Percentiles rank a stretch among this genome's conserved stretches.
These are phyloP conservation scores for Diorhabda elongata DNA, from an alignment of 1,140 invertebrate species.

Conservation along the genomic window DNA sequence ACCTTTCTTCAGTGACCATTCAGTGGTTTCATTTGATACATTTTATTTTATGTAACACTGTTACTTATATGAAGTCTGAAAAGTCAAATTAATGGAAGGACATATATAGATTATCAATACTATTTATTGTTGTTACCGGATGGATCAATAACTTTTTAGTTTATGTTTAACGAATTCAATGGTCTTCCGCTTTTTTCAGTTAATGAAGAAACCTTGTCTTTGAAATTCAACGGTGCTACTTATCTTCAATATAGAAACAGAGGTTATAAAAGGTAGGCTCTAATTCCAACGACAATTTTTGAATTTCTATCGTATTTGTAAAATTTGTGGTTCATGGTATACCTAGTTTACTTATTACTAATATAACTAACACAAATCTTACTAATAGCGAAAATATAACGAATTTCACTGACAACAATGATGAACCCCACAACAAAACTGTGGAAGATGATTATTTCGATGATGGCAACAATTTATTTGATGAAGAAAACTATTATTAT, in stretches of 20 bases:
- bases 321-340: not conserved
- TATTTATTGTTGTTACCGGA: too few relatives aligned
- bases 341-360: not conserved
- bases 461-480: constrained; percentile 25
- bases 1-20: too few relatives aligned
- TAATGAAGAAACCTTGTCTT: constrained; percentile 32
- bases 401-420: constrained; percentile 31
- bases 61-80: too few relatives aligned
- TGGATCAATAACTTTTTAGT: too few relatives aligned
- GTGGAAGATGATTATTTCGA: constrained; percentile 29
- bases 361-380: constrained; percentile 13
- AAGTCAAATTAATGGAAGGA: too few relatives aligned
- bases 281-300: not conserved
- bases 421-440: constrained; percentile 30
- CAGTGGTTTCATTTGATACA: too few relatives aligned
- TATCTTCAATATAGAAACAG: constrained; percentile 43
- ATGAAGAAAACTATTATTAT: constrained; percentile 36
- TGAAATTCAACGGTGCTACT: constrained; percentile 44
- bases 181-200: constrained; percentile 19
- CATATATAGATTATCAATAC: too few relatives aligned
- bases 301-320: too few relatives aligned
- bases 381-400: constrained; percentile 33
- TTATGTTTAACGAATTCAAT: too few relatives aligned
- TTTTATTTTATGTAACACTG: too few relatives aligned
- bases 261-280: constrained; percentile 42